Conservation (phyloP, 2,888 invertebrate species). For the Drosophila pseudotalamancana region DNA sequence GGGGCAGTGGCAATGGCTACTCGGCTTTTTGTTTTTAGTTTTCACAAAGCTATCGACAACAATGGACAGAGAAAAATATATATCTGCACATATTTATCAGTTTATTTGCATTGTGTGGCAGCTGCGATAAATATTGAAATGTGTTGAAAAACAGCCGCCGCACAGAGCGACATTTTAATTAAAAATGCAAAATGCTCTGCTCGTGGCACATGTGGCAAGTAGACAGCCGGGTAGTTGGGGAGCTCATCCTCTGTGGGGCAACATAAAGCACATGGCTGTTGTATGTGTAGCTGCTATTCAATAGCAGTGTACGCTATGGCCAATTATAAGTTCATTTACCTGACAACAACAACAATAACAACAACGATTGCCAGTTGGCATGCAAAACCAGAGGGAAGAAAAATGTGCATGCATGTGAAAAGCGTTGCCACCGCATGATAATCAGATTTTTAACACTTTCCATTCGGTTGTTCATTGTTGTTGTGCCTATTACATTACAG, state of each 20-base stretch:
- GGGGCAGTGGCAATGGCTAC: constrained; percentile 28
- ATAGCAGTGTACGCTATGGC: constrained; percentile 54
- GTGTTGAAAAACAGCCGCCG: constrained; percentile 58
- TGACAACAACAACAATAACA: constrained; percentile 32
- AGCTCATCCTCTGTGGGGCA: constrained; percentile 4
- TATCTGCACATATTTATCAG: constrained; percentile 62
- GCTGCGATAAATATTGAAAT: constrained; percentile 66
- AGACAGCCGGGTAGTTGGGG: not conserved
- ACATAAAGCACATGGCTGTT: constrained; percentile 23
- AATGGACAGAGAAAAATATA: constrained; percentile 32
- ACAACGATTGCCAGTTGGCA: constrained; percentile 42
- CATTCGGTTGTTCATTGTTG: constrained; percentile 57
- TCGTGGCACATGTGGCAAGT: constrained; percentile 26
- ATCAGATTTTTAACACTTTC: constrained; percentile 79
- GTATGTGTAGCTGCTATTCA: constrained; percentile 22
- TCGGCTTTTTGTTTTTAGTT: constrained; percentile 28
- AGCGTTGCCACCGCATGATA: constrained; percentile 77
- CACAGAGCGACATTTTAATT: constrained; percentile 49
- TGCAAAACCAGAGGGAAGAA: constrained; percentile 68
- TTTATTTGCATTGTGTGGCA: constrained; percentile 66
- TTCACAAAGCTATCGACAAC: constrained; percentile 27
- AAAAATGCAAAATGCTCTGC: constrained; percentile 14
- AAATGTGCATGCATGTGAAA: constrained; percentile 71
- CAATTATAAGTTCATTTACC: constrained; percentile 80
- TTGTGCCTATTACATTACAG: constrained; percentile 56